A percentile compares a stretch with the other conserved stretches of the same genome.
Evolutionary conservation across 2,888 invertebrate species (phyloP).

Genomic region (Apamea epomidion): DNA sequence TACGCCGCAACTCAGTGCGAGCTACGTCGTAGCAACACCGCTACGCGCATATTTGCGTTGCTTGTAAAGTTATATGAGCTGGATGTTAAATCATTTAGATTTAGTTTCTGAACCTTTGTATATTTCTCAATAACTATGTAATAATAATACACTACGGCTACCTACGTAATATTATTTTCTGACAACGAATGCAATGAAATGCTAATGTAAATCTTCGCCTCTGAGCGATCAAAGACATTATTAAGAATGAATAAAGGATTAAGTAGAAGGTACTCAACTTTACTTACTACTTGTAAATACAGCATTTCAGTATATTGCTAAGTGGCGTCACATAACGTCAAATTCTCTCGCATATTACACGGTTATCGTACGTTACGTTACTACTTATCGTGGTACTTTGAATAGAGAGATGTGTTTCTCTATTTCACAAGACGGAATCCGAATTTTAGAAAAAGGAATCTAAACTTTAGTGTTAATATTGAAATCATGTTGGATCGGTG

Average conservation of each 20-base stretch:
- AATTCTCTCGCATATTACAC: background rate
- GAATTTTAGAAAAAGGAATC: background rate
- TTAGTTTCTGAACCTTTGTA: background rate
- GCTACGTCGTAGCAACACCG: background rate
- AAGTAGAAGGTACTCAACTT: background rate
- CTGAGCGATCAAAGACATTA: background rate
- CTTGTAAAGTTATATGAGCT: background rate
- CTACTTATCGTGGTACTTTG: no score
- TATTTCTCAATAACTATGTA: background rate
- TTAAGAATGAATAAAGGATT: background rate
- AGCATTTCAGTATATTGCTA: background rate
- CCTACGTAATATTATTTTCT: background rate
- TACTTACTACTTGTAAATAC: background rate
- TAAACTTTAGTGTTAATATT: background rate
- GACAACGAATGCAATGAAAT: background rate
- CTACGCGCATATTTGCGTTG: background rate
- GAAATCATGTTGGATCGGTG: background rate
- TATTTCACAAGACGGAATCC: no score
- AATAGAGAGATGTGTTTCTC: background rate
- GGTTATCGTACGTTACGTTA: no score
- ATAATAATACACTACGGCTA: no score
- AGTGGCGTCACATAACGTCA: constrained; percentile 10
- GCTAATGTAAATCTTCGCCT: background rate
- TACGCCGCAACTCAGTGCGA: background rate
- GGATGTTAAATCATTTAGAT: background rate